Conservation (phyloP, 2,113 vertebrate genomes). For the Myotis brandtii region DNA sequence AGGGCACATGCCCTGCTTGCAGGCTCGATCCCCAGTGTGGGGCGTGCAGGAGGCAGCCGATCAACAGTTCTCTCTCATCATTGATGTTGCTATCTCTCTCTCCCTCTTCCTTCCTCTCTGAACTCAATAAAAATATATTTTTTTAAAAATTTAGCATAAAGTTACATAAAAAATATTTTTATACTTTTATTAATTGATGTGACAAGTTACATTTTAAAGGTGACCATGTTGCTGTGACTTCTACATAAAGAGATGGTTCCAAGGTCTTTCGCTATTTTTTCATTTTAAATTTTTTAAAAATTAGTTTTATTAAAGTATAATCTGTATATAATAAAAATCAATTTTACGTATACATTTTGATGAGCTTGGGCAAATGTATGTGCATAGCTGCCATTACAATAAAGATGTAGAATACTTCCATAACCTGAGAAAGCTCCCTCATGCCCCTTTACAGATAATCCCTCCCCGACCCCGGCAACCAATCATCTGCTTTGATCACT, state of each 20-base stretch:
- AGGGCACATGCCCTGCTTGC: too few relatives aligned
- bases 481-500: background rate
- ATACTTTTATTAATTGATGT: background rate
- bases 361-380: background rate
- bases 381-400: background rate
- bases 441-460: background rate
- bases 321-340: slow-evolving; percentile 20
- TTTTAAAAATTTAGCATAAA: slow-evolving; percentile 1
- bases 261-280: background rate
- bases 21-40: too few relatives aligned
- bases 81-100: too few relatives aligned
- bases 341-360: background rate
- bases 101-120: too few relatives aligned
- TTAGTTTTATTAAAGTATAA: background rate
- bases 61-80: too few relatives aligned
- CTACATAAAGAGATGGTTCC: background rate
- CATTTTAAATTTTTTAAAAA: background rate
- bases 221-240: background rate
- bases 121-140: background rate
- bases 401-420: background rate
- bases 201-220: background rate
- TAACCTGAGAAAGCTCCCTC: background rate
- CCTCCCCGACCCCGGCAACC: background rate
- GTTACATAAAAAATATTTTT: slow-evolving; percentile 42
- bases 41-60: too few relatives aligned